Percentiles rank a stretch among this genome's conserved stretches.
These are phyloP conservation scores for Drosophila ambigua DNA, from an alignment of 1,140 invertebrate genomes.

Conservation along the genomic window DNA sequence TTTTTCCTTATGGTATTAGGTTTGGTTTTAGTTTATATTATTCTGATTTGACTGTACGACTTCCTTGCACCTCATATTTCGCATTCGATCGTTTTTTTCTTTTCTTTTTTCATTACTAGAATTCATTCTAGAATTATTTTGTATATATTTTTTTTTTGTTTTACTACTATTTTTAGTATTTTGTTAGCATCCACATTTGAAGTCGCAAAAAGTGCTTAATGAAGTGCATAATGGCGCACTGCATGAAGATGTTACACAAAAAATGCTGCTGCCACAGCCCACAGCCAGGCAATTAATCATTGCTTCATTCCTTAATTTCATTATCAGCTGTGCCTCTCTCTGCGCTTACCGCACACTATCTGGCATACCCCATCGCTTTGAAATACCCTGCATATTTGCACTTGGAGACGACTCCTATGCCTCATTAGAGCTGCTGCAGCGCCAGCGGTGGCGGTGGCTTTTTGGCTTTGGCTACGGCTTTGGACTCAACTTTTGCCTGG, in stretches of 20 bases:
- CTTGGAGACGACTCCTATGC: constrained; percentile 27
- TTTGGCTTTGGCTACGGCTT: neutral
- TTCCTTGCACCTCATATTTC: too few relatives aligned
- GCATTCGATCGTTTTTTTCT: constrained; percentile 5
- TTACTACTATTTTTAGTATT: too few relatives aligned
- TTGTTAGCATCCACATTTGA: too few relatives aligned
- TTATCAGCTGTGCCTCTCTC: constrained; percentile 10
- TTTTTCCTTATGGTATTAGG: too few relatives aligned
- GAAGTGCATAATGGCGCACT: constrained; percentile 2
- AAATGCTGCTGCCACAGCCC: constrained; percentile 14
- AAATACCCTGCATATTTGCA: constrained; percentile 21
- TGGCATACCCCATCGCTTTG: constrained; percentile 13
- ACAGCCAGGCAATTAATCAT: constrained; percentile 37
- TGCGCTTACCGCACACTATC: neutral
- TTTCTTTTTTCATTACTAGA: too few relatives aligned
- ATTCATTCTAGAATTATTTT: too few relatives aligned
- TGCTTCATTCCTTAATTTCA: constrained; percentile 29
- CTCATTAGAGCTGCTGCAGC: constrained; percentile 45
- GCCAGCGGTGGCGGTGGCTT: constrained; percentile 32
- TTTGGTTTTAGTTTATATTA: too few relatives aligned
- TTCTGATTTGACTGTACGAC: too few relatives aligned
- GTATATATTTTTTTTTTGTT: too few relatives aligned
- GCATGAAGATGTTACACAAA: constrained; percentile 30
- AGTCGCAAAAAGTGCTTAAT: constrained; percentile 12
- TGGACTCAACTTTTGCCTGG: constrained; percentile 39